Percentiles rank a stretch among this genome's conserved stretches.
Evolutionary conservation across 2,888 invertebrate genomes (phyloP).

Genomic region (Drosophila anceps): DNA sequence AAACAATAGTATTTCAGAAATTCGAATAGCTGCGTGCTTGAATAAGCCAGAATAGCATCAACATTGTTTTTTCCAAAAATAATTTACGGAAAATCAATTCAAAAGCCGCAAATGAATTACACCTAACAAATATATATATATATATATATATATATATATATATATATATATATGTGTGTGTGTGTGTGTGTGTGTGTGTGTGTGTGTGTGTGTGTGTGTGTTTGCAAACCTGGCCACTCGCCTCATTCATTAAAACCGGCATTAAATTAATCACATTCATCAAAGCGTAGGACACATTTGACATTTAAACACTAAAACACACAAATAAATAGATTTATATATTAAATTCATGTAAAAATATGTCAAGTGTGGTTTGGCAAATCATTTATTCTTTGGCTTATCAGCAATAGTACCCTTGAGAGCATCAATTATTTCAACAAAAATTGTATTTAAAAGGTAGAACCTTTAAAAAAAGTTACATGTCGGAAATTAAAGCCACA

Average conservation of each 20-base stretch:
- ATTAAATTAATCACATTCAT: conserved; percentile 73
- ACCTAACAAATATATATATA: not conserved
- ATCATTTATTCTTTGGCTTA: conserved; percentile 63
- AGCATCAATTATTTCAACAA: conserved; percentile 22
- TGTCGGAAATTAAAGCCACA: conserved; percentile 56
- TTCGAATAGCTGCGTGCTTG: conserved; percentile 16
- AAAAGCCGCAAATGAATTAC: conserved; percentile 45
- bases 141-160: conserved; percentile 3
- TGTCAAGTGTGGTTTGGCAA: conserved; percentile 62
- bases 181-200: conserved; percentile 5
- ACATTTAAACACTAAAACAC: conserved; percentile 32
- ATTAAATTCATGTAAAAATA: conserved; percentile 11
- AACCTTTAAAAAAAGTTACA: conserved; percentile 44
- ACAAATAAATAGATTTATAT: not conserved
- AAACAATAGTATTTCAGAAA: not conserved
- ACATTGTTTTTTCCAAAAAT: conserved; percentile 37
- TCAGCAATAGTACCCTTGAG: conserved; percentile 25
- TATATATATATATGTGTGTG: conserved; percentile 1
- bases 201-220: not conserved
- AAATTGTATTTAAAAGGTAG: conserved; percentile 13
- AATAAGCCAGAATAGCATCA: conserved; percentile 23
- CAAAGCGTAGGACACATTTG: conserved; percentile 50
- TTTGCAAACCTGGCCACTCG: not conserved
- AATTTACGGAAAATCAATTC: conserved; percentile 60
- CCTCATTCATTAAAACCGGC: conserved; percentile 47